A percentile compares a stretch with the other conserved stretches of the same genome.
Evolutionary conservation across 2,113 vertebrate genomes (phyloP).

Genomic region (Psittacula cyanocephala): DNA sequence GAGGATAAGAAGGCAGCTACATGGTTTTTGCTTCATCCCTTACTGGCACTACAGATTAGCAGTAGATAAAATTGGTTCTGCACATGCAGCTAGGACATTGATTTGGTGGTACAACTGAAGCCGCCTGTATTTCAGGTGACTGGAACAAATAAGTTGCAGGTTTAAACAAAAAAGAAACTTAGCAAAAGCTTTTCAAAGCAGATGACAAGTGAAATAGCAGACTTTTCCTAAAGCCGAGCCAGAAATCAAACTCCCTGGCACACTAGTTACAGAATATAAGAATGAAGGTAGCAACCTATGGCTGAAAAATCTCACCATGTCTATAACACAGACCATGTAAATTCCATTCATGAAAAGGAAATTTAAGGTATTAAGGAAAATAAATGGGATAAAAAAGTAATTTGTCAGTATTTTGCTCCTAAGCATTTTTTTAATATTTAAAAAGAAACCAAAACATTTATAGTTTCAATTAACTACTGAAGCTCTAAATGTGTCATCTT

Average conservation of each 20-base stretch:
- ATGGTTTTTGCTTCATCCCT: not conserved
- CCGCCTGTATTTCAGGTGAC: not conserved
- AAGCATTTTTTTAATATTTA: not conserved
- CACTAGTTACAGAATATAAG: not conserved
- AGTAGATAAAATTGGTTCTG: not conserved
- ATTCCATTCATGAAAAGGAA: not conserved
- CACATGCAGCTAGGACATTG: not conserved
- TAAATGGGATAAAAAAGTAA: not conserved
- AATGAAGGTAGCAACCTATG: not conserved
- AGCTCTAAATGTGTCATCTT: not conserved
- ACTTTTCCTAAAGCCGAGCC: not conserved
- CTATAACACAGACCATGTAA: accelerated
- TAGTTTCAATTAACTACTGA: not conserved
- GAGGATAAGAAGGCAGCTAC: not conserved
- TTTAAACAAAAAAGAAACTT: not conserved
- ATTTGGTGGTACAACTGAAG: not conserved
- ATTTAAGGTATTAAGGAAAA: not conserved
- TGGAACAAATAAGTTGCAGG: not conserved
- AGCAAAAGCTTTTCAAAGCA: not conserved
- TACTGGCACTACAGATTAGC: not conserved
- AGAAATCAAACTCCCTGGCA: not conserved
- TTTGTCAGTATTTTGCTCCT: not conserved
- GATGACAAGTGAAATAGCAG: not conserved
- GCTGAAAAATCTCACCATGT: not conserved
- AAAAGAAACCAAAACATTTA: not conserved